A percentile compares a stretch with the other conserved stretches of the same genome.
Conservation (phyloP, 1,140 invertebrate genomes). For the Bombus confusus region DNA sequence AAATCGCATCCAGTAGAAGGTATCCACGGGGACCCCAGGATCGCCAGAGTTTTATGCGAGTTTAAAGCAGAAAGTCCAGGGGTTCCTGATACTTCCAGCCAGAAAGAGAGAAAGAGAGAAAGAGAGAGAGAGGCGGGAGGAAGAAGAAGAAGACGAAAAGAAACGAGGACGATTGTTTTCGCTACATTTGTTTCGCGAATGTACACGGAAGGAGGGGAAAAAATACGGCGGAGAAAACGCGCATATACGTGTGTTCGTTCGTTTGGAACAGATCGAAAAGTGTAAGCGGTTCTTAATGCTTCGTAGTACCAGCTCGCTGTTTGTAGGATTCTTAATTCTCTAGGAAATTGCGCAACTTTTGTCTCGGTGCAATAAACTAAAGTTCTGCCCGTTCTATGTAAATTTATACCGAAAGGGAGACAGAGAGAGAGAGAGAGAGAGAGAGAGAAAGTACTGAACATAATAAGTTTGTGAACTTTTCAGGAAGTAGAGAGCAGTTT, state of each 20-base stretch:
- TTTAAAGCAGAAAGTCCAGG: conserved; percentile 56
- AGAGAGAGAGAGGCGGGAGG: not conserved
- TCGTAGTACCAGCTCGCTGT: not conserved
- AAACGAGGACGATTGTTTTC: conserved; percentile 42
- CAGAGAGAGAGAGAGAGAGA: too few species aligned
- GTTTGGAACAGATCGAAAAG: not conserved
- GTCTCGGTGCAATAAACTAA: not conserved
- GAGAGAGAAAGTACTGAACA: not conserved
- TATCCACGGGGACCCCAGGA: not conserved
- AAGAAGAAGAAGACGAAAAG: not conserved
- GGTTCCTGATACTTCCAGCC: not conserved
- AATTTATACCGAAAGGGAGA: not conserved
- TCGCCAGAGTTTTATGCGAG: conserved; percentile 56
- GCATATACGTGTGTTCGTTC: not conserved
- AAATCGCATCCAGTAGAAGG: conserved; percentile 51
- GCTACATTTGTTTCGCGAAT: conserved; percentile 49
- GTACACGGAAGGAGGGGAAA: not conserved
- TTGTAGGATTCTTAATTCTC: conserved; percentile 13
- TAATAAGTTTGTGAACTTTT: not conserved
- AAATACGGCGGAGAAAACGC: not conserved
- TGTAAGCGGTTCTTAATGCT: not conserved
- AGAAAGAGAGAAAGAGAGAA: not conserved
- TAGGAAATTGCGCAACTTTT: conserved; percentile 21
- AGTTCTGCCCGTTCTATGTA: conserved; percentile 12
- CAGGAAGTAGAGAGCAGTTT: not conserved